Evolutionary conservation across 2,888 invertebrate genomes (phyloP), one percentile per base, ranked within the genome.

Genomic region (Pyrrhosoma nymphula): DNA sequence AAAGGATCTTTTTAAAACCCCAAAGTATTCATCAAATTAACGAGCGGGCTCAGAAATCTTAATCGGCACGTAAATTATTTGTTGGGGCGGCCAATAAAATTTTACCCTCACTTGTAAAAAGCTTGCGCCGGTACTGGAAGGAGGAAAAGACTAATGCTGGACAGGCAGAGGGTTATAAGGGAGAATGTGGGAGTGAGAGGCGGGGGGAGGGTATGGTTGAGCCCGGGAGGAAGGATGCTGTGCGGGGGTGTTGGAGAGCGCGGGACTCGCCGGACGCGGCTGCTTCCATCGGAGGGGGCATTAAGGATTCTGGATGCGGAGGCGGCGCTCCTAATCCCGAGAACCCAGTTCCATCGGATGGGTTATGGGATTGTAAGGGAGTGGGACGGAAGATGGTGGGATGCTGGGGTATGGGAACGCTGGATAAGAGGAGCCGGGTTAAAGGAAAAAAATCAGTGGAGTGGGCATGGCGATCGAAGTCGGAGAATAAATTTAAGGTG

Each of bases 291-390:
- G 26, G 20, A 56, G 26, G 8, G 91, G 39, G 63, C 63, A 69
- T 91, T 91, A 60, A 60, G 91, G 91, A 91, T 91, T 91, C 63
- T 39, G 39, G 26, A 89, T 35, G 89, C 89, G 89, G 63, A 39
- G 63, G 47, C 26, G 69, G 23, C 47, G 93, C 47, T 47, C 69
- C 91, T 91, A 91, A 91, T 91, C 91, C 91, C 39, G 63, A 63
- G 63, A 91, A 91, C 63, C 63, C 63, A 91, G 91, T 91, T 91
- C 91, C 91, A 39, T 91, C 63, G 63, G 60, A 63, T 55, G 35
- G 69, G 69, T 69, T 26, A 23, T 26, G 69, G 26, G 69, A 69
- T 69, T 23, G 14, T 30, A 14, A 4, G 82, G 18, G 82, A 35
- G 35, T 35, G n/a, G 30, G 82, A 18, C 8, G 35, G 1, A 35